A percentile compares a stretch with the other conserved stretches of the same genome.
Conservation (phyloP, 2,888 invertebrate species). For the Yponomeuta sedellus region DNA sequence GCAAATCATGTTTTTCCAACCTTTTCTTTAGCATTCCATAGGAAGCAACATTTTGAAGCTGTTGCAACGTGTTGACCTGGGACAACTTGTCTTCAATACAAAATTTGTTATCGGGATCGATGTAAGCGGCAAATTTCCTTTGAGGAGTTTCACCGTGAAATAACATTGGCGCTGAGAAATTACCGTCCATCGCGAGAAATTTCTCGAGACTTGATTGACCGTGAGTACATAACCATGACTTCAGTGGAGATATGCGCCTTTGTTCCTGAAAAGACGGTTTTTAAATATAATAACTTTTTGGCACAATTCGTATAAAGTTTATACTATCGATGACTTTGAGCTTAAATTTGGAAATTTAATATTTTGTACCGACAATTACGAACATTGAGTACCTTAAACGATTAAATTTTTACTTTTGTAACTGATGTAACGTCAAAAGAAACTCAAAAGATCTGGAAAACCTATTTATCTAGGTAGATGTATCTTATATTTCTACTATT, state of each 20-base stretch:
- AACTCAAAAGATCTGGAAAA: no score
- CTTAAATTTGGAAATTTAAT: no score
- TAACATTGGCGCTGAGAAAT: constrained; percentile 82
- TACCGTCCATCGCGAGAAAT: constrained; percentile 82
- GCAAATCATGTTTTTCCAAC: constrained; percentile 86
- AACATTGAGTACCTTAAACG: no score
- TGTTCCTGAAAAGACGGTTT: constrained; percentile 73
- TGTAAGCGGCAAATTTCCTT: constrained; percentile 93
- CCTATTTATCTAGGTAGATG: no score
- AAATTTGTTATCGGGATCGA: constrained; percentile 94
- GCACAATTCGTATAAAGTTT: no score
- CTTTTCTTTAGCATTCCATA: constrained; percentile 92
- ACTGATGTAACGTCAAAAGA: no score
- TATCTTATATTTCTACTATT: no score
- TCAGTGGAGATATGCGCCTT: constrained; percentile 89
- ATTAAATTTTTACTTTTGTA: no score
- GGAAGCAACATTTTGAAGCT: constrained; percentile 93
- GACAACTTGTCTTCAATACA: constrained; percentile 94
- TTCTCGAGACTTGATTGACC: constrained; percentile 88
- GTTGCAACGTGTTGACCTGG: constrained; percentile 93
- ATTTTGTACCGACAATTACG: no score
- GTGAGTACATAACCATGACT: constrained; percentile 94
- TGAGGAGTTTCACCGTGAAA: constrained; percentile 93
- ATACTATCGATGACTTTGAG: no score
- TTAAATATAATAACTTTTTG: constrained; percentile 3